A percentile compares a stretch with the other conserved stretches of the same genome.
phyloP scores from a whole-genome alignment of 1,140 invertebrate genomes.

The Tetranychus urticae region DNA sequence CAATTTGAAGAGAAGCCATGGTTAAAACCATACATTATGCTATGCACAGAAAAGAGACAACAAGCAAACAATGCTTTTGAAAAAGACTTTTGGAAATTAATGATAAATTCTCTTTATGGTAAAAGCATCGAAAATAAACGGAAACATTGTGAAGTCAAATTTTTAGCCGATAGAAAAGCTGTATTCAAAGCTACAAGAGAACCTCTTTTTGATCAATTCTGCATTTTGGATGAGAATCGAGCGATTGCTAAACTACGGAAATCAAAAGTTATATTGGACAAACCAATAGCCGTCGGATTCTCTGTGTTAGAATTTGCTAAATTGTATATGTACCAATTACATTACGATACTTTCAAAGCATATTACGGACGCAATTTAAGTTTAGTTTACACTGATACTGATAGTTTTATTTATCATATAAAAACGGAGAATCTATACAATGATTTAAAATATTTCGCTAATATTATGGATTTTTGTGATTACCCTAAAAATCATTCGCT shows the following conservation, averaged over 20 bases:
- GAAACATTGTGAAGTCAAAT: constrained; percentile 15
- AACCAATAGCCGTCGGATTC: constrained; percentile 14
- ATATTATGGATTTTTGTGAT: neutral
- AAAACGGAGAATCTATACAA: constrained; percentile 21
- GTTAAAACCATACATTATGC: constrained; percentile 21
- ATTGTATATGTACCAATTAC: constrained; percentile 3
- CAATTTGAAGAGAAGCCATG: constrained; percentile 25
- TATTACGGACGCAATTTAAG: constrained; percentile 16
- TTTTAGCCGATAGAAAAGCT: constrained; percentile 16
- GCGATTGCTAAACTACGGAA: constrained; percentile 2
- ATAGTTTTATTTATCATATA: constrained; percentile 21
- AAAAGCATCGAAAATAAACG: too few relatives aligned
- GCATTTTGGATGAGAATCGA: neutral
- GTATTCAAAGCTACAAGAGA: constrained; percentile 13
- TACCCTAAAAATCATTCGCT: constrained; percentile 1
- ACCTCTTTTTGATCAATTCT: constrained; percentile 19
- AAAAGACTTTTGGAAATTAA: too few relatives aligned
- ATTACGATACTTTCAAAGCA: constrained; percentile 12
- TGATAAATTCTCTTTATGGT: too few relatives aligned
- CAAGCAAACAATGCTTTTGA: too few relatives aligned
- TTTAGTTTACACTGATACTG: constrained; percentile 22
- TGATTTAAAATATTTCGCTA: constrained; percentile 15
- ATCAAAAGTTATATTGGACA: constrained; percentile 10
- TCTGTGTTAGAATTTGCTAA: constrained; percentile 14
- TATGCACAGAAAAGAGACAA: too few relatives aligned